Evolutionary conservation across 2,797 vertebrate genomes (phyloP), one percentile per base, ranked within the genome.

Genomic region (Chrysocyon brachyurus): DNA sequence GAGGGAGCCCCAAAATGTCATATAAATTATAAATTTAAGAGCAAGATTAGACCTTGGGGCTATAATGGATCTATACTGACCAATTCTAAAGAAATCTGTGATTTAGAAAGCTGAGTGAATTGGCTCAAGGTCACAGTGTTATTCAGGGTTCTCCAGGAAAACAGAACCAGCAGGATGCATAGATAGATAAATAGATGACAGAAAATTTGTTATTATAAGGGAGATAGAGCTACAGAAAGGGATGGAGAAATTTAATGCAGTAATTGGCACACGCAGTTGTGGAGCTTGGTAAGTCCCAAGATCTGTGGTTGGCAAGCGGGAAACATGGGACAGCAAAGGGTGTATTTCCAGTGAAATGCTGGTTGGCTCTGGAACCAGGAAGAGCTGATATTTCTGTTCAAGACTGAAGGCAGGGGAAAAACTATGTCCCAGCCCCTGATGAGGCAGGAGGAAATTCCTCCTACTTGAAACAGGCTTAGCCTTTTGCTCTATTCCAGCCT

Each of bases 11-110:
- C 89, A 63, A 95, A 88, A 81, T 81, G 33, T 61, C 36, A 95
- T 3, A 70, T 77, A 70, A 72, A 81, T 93, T 82, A 88, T 77
- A 87, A 87, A 77, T 72, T 77, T 81, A 94, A 93, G n/a, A 95
- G 28, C 28, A 66, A 85, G 12, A 31, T 77, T 90, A 57, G 64
- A 84, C n/a, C 21, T 75, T 59, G 9, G 12, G 72, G 52, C 14
- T 49, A 54, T 31, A 83, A 46, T 73, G 49, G 49, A 57, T 4
- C 54, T 59, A 28, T 22, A 1, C 46, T 73, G 15, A 68, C 33
- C 56, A 64, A 64, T 79, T 94, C 24, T 95, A 56, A 88, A 57
- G 2, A 52, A 49, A 96, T 59, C 12, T 5, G 4, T 10, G 3
- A 5, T 63, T 95, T 79, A 78, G 87, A 87, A 91, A 84, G 17